These are phyloP conservation scores for Neoniphon sammara DNA, from an alignment of 2,797 vertebrate species.

Conservation along the genomic window DNA sequence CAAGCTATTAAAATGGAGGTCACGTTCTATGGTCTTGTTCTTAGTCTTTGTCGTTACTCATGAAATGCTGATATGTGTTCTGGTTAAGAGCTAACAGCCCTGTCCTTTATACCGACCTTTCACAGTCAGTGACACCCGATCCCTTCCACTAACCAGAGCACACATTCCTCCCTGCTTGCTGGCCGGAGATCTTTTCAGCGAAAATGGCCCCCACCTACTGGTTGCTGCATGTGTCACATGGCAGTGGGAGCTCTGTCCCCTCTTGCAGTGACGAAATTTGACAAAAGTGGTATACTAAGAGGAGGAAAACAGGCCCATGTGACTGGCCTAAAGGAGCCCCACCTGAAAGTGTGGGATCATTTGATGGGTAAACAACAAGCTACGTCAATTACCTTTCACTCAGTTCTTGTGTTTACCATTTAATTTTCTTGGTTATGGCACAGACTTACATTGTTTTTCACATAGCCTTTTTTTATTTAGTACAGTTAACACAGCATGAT, in stretches of 20 bases:
- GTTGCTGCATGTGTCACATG: slow-evolving; percentile 73
- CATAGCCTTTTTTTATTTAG: not conserved
- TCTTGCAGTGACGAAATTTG: slow-evolving; percentile 40
- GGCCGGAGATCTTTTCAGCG: slow-evolving; percentile 78
- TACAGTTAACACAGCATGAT: not conserved
- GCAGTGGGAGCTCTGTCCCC: slow-evolving; percentile 56
- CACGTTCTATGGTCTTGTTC: not conserved
- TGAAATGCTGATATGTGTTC: slow-evolving; percentile 67
- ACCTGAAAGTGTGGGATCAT: slow-evolving; percentile 14
- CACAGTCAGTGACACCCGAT: slow-evolving; percentile 77
- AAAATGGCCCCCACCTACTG: slow-evolving; percentile 65
- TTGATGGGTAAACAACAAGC: slow-evolving; percentile 65
- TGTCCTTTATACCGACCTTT: slow-evolving; percentile 80
- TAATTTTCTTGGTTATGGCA: slow-evolving; percentile 2
- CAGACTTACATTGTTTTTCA: not conserved
- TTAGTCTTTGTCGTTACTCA: slow-evolving; percentile 23
- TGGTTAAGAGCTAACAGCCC: slow-evolving; percentile 61
- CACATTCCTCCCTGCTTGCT: slow-evolving; percentile 79
- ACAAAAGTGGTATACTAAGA: slow-evolving; percentile 32
- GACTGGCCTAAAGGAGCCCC: slow-evolving; percentile 44
- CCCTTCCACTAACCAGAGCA: slow-evolving; percentile 63
- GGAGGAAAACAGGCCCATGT: slow-evolving; percentile 78
- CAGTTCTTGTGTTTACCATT: slow-evolving; percentile 45
- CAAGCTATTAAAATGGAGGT: slow-evolving; percentile 8
- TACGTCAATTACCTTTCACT: slow-evolving; percentile 45